Evolutionary conservation across 2,113 vertebrate genomes (phyloP).

Genomic region (Podarcis muralis): DNA sequence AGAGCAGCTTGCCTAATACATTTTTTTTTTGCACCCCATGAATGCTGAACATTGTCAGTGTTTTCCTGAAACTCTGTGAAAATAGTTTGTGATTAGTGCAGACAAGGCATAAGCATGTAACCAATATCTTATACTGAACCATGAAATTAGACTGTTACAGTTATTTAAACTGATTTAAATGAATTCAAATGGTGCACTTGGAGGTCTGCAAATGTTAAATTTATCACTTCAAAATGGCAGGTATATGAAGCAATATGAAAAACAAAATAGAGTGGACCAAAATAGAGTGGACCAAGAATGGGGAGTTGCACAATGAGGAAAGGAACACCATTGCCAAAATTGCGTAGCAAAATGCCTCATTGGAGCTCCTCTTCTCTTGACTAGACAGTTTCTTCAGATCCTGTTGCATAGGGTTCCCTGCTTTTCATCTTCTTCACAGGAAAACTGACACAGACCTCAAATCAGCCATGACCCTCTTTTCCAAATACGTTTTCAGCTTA

Average conservation of each 20-base stretch:
- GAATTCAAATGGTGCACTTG: not conserved
- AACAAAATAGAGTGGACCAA: too few species aligned
- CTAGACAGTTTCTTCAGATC: not conserved
- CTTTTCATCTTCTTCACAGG: not conserved
- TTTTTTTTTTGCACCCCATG: not conserved
- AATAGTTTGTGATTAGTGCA: not conserved
- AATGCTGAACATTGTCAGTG: not conserved
- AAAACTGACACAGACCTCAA: not conserved
- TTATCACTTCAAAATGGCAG: not conserved
- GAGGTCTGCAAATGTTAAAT: not conserved
- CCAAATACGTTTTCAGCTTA: not conserved
- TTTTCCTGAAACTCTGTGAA: not conserved
- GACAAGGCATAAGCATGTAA: not conserved
- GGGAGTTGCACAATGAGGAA: not conserved
- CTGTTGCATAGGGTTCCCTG: not conserved
- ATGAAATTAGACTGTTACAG: not conserved
- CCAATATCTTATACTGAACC: not conserved
- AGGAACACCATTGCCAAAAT: not conserved
- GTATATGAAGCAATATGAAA: not conserved
- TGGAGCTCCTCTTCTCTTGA: not conserved
- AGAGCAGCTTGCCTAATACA: not conserved
- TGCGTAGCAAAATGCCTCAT: not conserved
- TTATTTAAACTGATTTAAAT: not conserved
- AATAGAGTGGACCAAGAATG: too few species aligned
- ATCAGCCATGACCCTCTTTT: not conserved